Conservation (phyloP, 2,888 invertebrate genomes). For the Drosophila setosimentum region DNA sequence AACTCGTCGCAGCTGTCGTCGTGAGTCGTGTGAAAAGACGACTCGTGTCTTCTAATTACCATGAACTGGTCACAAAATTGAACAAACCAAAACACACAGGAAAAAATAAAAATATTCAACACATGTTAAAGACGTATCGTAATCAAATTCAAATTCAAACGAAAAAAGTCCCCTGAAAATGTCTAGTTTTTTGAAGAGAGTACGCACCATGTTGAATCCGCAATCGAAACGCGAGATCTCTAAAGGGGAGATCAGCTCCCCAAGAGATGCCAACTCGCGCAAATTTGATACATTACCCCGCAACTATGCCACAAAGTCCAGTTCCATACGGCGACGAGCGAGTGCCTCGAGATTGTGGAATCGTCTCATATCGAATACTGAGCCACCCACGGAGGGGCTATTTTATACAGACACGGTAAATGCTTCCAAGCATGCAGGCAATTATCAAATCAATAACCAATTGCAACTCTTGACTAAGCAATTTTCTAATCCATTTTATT, state of each 20-base stretch:
- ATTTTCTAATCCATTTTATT: not conserved
- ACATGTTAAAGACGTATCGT: constrained; percentile 23
- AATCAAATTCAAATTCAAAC: constrained; percentile 32
- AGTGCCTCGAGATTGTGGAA: constrained; percentile 52
- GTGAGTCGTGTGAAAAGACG: constrained; percentile 63
- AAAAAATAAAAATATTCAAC: constrained; percentile 7
- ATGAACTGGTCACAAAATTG: constrained; percentile 63
- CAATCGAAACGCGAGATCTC: constrained; percentile 40
- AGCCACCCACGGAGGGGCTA: constrained; percentile 32
- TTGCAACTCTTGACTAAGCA: not conserved
- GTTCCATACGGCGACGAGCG: constrained; percentile 38
- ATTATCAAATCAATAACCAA: not conserved
- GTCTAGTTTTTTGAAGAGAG: constrained; percentile 67
- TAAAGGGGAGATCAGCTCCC: constrained; percentile 15
- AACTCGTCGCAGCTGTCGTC: constrained; percentile 48
- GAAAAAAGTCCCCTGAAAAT: constrained; percentile 47
- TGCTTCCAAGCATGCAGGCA: constrained; percentile 37
- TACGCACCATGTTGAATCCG: constrained; percentile 66
- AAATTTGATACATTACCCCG: constrained; percentile 53
- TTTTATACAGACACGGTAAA: constrained; percentile 64
- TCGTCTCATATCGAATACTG: constrained; percentile 46
- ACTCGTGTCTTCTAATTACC: constrained; percentile 63
- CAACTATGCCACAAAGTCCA: constrained; percentile 7
- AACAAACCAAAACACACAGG: constrained; percentile 1
- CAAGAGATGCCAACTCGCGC: not conserved